Evolutionary conservation across 2,797 vertebrate genomes (phyloP), one percentile per base, ranked within the genome.

Genomic region (Lacerta bilineata): DNA sequence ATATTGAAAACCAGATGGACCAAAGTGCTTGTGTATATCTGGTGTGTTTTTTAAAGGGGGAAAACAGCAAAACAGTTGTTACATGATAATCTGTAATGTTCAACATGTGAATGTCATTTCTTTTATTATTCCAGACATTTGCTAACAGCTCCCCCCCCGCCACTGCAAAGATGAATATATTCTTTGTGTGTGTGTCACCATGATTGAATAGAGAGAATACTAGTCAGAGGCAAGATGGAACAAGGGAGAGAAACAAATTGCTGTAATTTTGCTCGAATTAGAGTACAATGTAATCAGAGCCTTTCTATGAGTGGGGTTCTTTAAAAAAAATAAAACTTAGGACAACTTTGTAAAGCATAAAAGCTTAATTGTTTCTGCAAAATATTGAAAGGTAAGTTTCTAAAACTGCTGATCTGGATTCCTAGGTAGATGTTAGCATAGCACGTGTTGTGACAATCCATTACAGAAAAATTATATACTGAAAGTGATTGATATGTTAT

Each of bases 321-420:
- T 77, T 39, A n/a, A 1, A 18, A 76, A 33, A 79, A 74, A 55
- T 4, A 15, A 50, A 50, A 55, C 50, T 55, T 39, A 46, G 7
- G 20, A 11, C 23, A 84, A 71, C 39, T 27, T 59, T 86, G 64
- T 69, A 39, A 84, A 1, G 88, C n/a, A 43, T 4, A 3, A 66
- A 69, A 66, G 8, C n/a, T 81, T 74, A 29, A 85, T 85, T 79
- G 33, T 80, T 86, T 87, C 61, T 20, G 84, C 46, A 41, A 20
- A 79, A 43, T 15, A 74, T 86, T 81, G 68, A 78, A 15, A 71
- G 50, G 9, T 75, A n/a, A 9, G 17, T 74, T n/a, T 87, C 1
- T 46, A 11, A 93, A 88, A n/a, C 3, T 74, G 83, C 6, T 80
- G 87, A 89, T 88, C 27, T 7, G 50, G 59, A 87, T 90, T 89